phyloP scores from a whole-genome alignment of 1,140 invertebrate genomes.

The Conus betulinus region DNA sequence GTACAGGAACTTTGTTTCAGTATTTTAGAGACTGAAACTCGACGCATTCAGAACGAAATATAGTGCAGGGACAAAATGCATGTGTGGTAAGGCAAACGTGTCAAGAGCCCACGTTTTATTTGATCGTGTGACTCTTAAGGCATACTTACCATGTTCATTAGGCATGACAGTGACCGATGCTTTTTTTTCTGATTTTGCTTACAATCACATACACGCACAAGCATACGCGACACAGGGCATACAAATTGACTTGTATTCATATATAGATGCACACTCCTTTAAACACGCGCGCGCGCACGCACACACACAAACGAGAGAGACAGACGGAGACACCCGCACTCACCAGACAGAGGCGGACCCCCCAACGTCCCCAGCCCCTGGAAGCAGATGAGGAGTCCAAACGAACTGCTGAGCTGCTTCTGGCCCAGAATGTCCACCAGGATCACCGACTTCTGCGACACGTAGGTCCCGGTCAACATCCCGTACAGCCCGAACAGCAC shows the following conservation, averaged over 20 bases:
- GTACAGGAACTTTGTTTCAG: too few relatives aligned
- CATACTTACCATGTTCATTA: too few relatives aligned
- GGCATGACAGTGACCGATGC: too few relatives aligned
- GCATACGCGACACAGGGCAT: not conserved
- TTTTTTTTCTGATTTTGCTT: too few relatives aligned
- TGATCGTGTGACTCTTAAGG: too few relatives aligned
- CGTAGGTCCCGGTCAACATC: slow-evolving; percentile 73
- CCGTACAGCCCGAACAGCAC: slow-evolving; percentile 59
- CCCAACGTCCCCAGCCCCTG: slow-evolving; percentile 92
- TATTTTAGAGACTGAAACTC: too few relatives aligned
- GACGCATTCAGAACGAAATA: too few relatives aligned
- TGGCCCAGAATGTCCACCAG: slow-evolving; percentile 93
- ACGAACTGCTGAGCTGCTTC: slow-evolving; percentile 93
- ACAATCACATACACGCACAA: not conserved
- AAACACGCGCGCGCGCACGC: not conserved
- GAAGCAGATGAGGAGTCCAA: slow-evolving; percentile 93
- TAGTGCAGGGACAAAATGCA: too few relatives aligned
- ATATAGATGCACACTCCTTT: not conserved
- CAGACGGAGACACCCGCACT: not conserved
- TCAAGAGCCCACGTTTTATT: too few relatives aligned
- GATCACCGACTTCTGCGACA: slow-evolving; percentile 94
- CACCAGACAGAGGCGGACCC: slow-evolving; percentile 90
- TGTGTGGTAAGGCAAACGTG: too few relatives aligned
- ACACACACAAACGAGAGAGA: not conserved
- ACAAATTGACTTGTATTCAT: not conserved